Percentiles rank a stretch among this genome's conserved stretches.
Evolutionary conservation across 2,797 vertebrate genomes (phyloP).

Genomic region (Danio jaintianensis): DNA sequence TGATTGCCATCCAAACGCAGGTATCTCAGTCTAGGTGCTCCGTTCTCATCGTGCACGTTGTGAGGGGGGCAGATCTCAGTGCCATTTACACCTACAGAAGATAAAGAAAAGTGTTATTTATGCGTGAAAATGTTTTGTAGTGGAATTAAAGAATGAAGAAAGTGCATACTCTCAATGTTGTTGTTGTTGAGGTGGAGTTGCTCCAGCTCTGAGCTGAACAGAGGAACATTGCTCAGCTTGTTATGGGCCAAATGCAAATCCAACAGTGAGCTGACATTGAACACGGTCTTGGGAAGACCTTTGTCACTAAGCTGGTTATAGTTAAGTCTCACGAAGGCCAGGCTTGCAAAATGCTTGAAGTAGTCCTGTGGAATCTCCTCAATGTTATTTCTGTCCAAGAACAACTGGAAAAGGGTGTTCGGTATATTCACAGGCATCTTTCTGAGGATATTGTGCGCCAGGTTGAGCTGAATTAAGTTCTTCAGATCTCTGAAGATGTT

Average conservation of each 20-base stretch:
- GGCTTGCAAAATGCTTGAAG: conserved; percentile 87
- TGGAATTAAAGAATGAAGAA: neutral
- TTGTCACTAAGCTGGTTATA: conserved; percentile 93
- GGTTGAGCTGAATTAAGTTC: conserved; percentile 93
- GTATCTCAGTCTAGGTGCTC: conserved; percentile 87
- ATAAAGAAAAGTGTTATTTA: conserved; percentile 47
- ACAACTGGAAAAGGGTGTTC: conserved; percentile 87
- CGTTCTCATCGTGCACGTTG: conserved; percentile 71
- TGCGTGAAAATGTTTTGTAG: neutral
- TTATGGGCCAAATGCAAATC: conserved; percentile 96
- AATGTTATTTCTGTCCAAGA: conserved; percentile 93
- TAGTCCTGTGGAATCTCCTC: conserved; percentile 88
- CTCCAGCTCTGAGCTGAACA: conserved; percentile 88
- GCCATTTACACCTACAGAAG: conserved; percentile 87
- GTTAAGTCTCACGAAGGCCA: conserved; percentile 93
- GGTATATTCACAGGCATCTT: conserved; percentile 93
- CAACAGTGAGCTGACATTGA: conserved; percentile 91
- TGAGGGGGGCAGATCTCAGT: conserved; percentile 88
- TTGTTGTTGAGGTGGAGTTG: conserved; percentile 97
- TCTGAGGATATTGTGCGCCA: conserved; percentile 89
- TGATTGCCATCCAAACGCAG: conserved; percentile 94
- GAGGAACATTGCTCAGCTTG: conserved; percentile 86
- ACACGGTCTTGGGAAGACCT: conserved; percentile 89
- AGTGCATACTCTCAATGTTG: conserved; percentile 90
- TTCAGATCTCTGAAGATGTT: conserved; percentile 92